Conservation (phyloP, 2,888 invertebrate species). For the Dasysyrphus tricinctus region DNA sequence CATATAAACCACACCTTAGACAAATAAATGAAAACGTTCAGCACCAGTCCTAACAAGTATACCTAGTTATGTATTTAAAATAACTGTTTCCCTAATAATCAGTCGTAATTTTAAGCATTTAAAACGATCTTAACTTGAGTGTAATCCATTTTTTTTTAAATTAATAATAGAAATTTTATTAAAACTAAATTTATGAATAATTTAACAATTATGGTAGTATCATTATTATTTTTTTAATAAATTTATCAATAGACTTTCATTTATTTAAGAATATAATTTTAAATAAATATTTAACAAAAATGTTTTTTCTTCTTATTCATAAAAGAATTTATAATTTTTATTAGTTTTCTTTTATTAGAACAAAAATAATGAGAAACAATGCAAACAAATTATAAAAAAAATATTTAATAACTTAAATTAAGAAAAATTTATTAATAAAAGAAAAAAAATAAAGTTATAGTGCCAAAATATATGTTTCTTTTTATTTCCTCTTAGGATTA, state of each 20-base stretch:
- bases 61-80: constrained; percentile 35
- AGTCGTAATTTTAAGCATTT: constrained; percentile 66
- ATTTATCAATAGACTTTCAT: constrained; percentile 37
- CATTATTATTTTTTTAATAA: constrained; percentile 9
- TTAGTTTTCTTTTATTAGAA: constrained; percentile 58
- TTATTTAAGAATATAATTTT: constrained; percentile 11
- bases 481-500: background rate
- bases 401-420: constrained; percentile 58
- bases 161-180: constrained; percentile 50
- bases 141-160: constrained; percentile 63
- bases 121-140: constrained; percentile 54
- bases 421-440: constrained; percentile 62
- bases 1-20: constrained; percentile 30
- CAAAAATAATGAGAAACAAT: constrained; percentile 43
- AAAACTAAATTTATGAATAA: constrained; percentile 48
- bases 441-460: constrained; percentile 56
- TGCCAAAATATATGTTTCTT: constrained; percentile 54
- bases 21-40: constrained; percentile 25
- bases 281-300: constrained; percentile 25
- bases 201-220: constrained; percentile 46
- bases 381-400: constrained; percentile 40
- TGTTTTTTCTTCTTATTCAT: constrained; percentile 10
- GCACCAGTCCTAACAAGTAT: constrained; percentile 53
- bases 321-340: constrained; percentile 34
- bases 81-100: constrained; percentile 38